phyloP scores from a whole-genome alignment of 2,888 invertebrate species.

The Thecophora atra region DNA sequence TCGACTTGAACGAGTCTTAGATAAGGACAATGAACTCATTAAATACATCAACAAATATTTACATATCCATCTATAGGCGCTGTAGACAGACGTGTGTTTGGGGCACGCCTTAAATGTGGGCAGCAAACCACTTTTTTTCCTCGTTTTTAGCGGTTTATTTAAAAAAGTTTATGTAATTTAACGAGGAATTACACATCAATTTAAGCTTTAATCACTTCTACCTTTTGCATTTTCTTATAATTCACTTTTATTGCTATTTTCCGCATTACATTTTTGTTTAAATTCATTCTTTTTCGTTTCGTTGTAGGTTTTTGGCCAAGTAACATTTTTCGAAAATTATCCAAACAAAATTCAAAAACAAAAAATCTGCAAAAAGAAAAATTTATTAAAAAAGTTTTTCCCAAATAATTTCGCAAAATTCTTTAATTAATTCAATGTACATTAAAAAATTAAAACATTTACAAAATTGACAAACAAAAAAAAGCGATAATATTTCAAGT shows the following conservation, averaged over 20 bases:
- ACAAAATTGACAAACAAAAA: not conserved
- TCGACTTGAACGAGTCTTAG: not conserved
- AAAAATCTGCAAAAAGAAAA: conserved; percentile 3
- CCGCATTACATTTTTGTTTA: conserved; percentile 28
- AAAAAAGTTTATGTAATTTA: too few relatives aligned
- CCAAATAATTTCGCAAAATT: not conserved
- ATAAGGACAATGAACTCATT: not conserved
- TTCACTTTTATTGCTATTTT: conserved; percentile 14
- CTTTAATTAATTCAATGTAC: conserved; percentile 6
- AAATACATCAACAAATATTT: too few relatives aligned
- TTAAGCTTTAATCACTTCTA: not conserved
- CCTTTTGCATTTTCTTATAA: too few relatives aligned
- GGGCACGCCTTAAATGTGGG: too few relatives aligned
- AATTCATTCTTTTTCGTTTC: conserved; percentile 45
- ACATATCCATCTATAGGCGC: too few relatives aligned
- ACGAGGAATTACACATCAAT: not conserved
- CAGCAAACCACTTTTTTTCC: too few relatives aligned
- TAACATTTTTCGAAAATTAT: conserved; percentile 43
- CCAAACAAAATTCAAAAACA: conserved; percentile 9
- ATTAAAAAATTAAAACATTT: conserved; percentile 14
- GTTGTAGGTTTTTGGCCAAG: conserved; percentile 51
- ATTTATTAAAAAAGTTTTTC: conserved; percentile 1
- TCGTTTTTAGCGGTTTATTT: not conserved
- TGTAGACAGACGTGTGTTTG: too few relatives aligned
- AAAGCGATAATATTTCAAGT: not conserved